A percentile compares a stretch with the other conserved stretches of the same genome.
These are phyloP conservation scores for Euleptes europaea DNA, from an alignment of 2,113 vertebrate genomes.

Conservation along the genomic window DNA sequence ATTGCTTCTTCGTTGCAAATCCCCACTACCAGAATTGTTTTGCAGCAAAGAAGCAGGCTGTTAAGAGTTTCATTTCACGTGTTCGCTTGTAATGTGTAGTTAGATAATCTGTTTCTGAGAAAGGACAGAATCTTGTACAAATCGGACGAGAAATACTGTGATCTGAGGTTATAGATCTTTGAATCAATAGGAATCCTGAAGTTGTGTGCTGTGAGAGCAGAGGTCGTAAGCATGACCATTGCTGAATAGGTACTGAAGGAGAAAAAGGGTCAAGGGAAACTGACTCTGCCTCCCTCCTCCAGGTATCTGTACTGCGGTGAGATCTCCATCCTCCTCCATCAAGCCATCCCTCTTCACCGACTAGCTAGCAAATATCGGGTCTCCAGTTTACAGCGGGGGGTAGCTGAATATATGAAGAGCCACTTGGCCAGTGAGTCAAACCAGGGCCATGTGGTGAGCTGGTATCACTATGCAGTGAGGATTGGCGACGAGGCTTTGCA, in stretches of 20 bases:
- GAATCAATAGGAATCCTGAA: not conserved
- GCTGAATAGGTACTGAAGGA: not conserved
- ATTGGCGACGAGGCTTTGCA: constrained; percentile 78
- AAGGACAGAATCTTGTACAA: not conserved
- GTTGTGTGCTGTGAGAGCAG: not conserved
- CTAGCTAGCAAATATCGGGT: constrained; percentile 90
- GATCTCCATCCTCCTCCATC: constrained; percentile 83
- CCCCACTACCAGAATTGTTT: not conserved
- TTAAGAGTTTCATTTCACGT: not conserved
- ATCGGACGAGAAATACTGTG: not conserved
- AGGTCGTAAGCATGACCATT: not conserved
- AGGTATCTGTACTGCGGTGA: constrained; percentile 96
- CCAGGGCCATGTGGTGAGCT: constrained; percentile 86
- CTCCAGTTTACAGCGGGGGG: constrained; percentile 81
- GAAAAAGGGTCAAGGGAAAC: not conserved
- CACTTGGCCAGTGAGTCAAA: constrained; percentile 84
- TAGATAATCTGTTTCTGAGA: not conserved
- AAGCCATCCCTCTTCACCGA: constrained; percentile 87
- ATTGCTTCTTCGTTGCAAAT: not conserved
- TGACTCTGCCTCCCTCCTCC: not conserved
- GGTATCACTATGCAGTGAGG: constrained; percentile 89
- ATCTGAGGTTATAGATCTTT: not conserved
- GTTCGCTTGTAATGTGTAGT: too few relatives aligned
- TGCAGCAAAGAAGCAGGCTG: not conserved
- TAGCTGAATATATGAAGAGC: constrained; percentile 89